These are phyloP conservation scores for Neoitamus cyanurus DNA, from an alignment of 2,888 invertebrate genomes.

Conservation along the genomic window DNA sequence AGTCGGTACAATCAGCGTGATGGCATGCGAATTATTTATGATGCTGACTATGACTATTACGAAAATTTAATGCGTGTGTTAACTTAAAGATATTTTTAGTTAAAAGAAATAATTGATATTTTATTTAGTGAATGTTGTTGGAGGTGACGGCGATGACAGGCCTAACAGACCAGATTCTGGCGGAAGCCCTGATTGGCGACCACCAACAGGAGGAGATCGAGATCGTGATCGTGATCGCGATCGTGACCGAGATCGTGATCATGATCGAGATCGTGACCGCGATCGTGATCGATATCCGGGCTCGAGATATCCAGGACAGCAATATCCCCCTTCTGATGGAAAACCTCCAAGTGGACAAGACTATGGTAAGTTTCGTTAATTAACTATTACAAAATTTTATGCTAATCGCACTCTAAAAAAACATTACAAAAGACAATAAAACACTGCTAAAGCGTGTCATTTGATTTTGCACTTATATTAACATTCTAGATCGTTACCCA, in stretches of 20 bases:
- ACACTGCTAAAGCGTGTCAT: conserved; percentile 51
- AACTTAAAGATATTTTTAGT: conserved; percentile 11
- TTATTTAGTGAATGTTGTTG: conserved; percentile 65
- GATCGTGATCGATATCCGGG: conserved; percentile 61
- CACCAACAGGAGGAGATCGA: conserved; percentile 56
- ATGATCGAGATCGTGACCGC: conserved; percentile 62
- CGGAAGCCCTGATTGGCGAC: conserved; percentile 58
- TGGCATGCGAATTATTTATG: conserved; percentile 88
- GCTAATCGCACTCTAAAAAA: conserved; percentile 31
- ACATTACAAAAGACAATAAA: conserved; percentile 20
- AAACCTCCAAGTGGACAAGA: conserved; percentile 60
- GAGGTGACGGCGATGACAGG: conserved; percentile 60
- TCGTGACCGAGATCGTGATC: conserved; percentile 53
- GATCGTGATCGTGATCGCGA: conserved; percentile 56
- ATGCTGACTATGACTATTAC: conserved; percentile 92
- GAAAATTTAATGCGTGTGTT: conserved; percentile 92
- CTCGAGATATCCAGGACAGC: conserved; percentile 61
- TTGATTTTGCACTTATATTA: conserved; percentile 47
- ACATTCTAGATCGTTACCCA: conserved; percentile 62
- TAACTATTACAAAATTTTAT: background rate
- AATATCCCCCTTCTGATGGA: conserved; percentile 60
- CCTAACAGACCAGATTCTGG: conserved; percentile 58
- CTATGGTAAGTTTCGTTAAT: conserved; percentile 48
- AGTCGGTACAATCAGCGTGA: conserved; percentile 89
- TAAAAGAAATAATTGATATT: background rate